Conservation (phyloP, 2,888 invertebrate genomes). For the Brachypterus glaber region DNA sequence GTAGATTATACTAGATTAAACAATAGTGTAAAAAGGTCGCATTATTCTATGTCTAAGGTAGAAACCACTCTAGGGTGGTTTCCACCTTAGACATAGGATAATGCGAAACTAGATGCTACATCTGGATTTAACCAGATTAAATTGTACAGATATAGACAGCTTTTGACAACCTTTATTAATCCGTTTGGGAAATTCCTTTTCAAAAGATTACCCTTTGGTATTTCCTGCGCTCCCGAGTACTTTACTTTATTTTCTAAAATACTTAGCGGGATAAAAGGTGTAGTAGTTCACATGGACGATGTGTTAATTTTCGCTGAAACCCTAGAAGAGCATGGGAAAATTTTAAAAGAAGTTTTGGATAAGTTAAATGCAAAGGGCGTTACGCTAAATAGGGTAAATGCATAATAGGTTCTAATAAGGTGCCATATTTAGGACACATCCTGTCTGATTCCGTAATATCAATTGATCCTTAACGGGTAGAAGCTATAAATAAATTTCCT, state of each 20-base stretch:
- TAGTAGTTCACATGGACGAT: slow-evolving; percentile 16
- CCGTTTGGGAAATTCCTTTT: slow-evolving; percentile 17
- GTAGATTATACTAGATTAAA: slow-evolving; percentile 20
- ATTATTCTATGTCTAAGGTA: slow-evolving; percentile 25
- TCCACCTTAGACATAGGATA: no score
- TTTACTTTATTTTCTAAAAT: slow-evolving; percentile 13
- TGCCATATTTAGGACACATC: slow-evolving; percentile 26
- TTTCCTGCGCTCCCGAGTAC: slow-evolving; percentile 16
- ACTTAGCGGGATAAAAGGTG: slow-evolving; percentile 12
- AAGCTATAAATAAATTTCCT: slow-evolving; percentile 19
- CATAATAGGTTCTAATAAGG: slow-evolving; percentile 17
- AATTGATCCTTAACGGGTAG: slow-evolving; percentile 18
- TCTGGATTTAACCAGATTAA: slow-evolving; percentile 16
- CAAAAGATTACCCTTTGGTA: slow-evolving; percentile 16
- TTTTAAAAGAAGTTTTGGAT: slow-evolving; percentile 20
- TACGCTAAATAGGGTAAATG: slow-evolving; percentile 28
- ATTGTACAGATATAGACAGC: slow-evolving; percentile 12
- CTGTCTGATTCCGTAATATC: slow-evolving; percentile 20
- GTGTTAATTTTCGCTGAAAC: slow-evolving; percentile 17
- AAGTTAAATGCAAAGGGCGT: slow-evolving; percentile 20
- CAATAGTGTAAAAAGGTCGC: slow-evolving; percentile 17
- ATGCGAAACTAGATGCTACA: slow-evolving; percentile 16
- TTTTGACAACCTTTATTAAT: slow-evolving; percentile 18
- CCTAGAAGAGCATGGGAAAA: slow-evolving; percentile 21
- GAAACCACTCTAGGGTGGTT: slow-evolving; percentile 21